Percentiles rank a stretch among this genome's conserved stretches.
phyloP scores from a whole-genome alignment of 2,113 vertebrate species.

The Apodemus speciosus region DNA sequence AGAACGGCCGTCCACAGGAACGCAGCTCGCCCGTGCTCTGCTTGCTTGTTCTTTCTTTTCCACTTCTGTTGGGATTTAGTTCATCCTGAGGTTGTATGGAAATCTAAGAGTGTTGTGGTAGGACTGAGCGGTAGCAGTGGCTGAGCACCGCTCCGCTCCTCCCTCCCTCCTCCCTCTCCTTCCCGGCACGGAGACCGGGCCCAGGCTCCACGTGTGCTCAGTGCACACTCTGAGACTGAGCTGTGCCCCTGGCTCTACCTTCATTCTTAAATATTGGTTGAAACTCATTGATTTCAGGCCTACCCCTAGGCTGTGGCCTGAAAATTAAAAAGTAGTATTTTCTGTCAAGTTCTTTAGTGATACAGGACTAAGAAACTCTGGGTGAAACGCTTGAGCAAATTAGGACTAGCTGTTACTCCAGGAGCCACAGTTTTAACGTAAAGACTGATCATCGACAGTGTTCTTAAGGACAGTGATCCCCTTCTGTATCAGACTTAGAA shows the following conservation, averaged over 20 bases:
- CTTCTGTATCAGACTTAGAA: not conserved
- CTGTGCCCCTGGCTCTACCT: not conserved
- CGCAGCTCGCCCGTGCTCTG: slow-evolving; percentile 10
- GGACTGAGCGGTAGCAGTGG: not conserved
- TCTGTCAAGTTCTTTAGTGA: not conserved
- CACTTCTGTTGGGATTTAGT: not conserved
- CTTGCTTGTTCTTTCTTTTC: not conserved
- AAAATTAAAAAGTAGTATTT: slow-evolving; percentile 50
- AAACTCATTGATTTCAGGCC: slow-evolving; percentile 16
- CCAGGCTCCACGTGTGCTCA: not conserved
- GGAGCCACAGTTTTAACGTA: not conserved
- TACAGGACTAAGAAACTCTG: not conserved
- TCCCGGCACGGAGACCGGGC: not conserved
- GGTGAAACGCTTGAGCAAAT: not conserved
- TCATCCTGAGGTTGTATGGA: not conserved
- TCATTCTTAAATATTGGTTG: slow-evolving; percentile 43
- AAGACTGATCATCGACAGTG: not conserved
- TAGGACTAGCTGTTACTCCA: slow-evolving; percentile 8
- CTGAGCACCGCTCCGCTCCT: not conserved
- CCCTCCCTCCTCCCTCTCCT: not conserved
- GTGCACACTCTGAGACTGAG: not conserved
- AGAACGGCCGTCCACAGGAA: not conserved
- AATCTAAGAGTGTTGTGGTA: not conserved
- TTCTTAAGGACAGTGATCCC: not conserved
- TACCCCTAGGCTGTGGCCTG: not conserved